Evolutionary conservation across 2,113 vertebrate species (phyloP).

Genomic region (Falco punctatus): DNA sequence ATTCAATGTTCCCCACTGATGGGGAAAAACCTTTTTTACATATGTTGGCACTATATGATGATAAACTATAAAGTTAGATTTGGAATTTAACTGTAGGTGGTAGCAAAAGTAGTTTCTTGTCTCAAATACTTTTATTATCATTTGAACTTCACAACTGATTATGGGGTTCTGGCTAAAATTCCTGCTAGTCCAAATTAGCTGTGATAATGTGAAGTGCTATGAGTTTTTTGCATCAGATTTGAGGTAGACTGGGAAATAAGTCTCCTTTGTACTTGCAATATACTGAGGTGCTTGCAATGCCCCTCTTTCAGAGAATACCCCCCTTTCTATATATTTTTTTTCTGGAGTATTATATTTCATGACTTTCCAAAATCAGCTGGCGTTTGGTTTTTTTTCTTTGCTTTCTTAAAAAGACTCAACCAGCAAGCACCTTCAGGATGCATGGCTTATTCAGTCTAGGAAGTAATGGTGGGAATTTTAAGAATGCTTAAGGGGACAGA

Average conservation of each 20-base stretch:
- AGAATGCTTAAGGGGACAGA: background rate
- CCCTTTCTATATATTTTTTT: background rate
- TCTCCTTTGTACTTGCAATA: background rate
- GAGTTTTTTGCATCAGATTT: background rate
- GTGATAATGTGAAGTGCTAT: background rate
- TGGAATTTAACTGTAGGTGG: conserved; percentile 40
- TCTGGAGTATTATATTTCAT: background rate
- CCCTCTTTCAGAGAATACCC: background rate
- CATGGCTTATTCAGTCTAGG: background rate
- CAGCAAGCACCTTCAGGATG: background rate
- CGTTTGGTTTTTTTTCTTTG: background rate
- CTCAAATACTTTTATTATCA: background rate
- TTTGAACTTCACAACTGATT: conserved; percentile 16
- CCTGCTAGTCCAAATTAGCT: conserved; percentile 49
- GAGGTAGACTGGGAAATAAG: background rate
- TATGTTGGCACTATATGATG: background rate
- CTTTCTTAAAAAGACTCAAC: background rate
- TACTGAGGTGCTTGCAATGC: background rate
- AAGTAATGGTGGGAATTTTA: background rate
- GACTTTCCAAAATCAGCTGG: background rate
- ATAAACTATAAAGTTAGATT: background rate
- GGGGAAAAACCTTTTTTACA: background rate
- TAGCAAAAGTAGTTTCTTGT: conserved; percentile 8
- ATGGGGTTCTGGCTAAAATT: conserved; percentile 65
- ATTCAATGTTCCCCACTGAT: background rate